Percentiles rank a stretch among this genome's conserved stretches.
Evolutionary conservation across 2,113 vertebrate genomes (phyloP).

Genomic region (Taxidea taxus): DNA sequence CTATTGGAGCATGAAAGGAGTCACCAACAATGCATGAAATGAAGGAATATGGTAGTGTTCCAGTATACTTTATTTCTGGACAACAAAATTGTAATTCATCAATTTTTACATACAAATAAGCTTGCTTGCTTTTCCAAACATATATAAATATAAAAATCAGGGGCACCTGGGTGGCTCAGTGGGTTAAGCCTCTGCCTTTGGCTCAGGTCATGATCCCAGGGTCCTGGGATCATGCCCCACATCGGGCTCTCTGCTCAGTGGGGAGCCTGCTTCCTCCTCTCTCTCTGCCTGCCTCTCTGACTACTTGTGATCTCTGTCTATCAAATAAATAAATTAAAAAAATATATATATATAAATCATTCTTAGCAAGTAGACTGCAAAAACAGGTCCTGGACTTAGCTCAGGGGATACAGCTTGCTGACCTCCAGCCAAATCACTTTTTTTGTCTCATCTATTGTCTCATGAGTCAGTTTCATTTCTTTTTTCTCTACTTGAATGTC

Average conservation of each 20-base stretch:
- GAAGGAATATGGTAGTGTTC: neutral
- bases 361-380: neutral
- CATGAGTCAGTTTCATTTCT: neutral
- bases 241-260: too few relatives aligned
- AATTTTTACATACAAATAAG: neutral
- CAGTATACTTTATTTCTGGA: slow-evolving; percentile 1
- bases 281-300: too few relatives aligned
- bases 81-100: neutral
- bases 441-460: neutral
- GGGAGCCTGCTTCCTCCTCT: too few relatives aligned
- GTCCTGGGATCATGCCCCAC: too few relatives aligned
- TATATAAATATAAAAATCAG: neutral
- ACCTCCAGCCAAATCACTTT: neutral
- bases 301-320: too few relatives aligned
- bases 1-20: neutral
- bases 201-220: too few relatives aligned
- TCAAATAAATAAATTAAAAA: too few relatives aligned
- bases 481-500: neutral
- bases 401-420: neutral
- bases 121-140: neutral
- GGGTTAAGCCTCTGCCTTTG: too few relatives aligned
- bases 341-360: too few relatives aligned
- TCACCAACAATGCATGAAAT: neutral
- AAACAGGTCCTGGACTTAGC: neutral
- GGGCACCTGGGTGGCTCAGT: too few relatives aligned